These are phyloP conservation scores for Gallinago jamesoni DNA, from an alignment of 2,113 vertebrate genomes.

Conservation along the genomic window DNA sequence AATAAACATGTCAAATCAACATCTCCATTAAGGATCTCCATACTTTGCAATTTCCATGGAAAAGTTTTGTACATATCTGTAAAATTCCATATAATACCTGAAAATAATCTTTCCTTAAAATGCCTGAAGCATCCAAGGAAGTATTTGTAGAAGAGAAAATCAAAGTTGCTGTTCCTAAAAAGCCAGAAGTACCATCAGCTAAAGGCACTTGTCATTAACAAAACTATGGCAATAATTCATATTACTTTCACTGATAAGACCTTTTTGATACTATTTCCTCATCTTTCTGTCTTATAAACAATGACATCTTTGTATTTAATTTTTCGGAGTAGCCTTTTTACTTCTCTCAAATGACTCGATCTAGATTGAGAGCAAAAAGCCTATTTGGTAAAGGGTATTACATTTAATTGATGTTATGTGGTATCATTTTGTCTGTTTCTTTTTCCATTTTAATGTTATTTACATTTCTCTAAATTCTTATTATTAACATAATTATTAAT, in stretches of 20 bases:
- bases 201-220: slow-evolving; percentile 62
- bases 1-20: background rate
- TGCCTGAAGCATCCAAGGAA: slow-evolving; percentile 53
- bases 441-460: background rate
- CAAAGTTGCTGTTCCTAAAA: slow-evolving; percentile 52
- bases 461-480: background rate
- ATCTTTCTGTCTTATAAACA: background rate
- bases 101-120: background rate
- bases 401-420: background rate
- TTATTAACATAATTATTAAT: background rate
- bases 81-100: background rate
- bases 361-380: background rate
- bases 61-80: background rate
- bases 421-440: background rate
- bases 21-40: background rate
- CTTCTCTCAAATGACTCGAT: background rate
- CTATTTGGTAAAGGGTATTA: background rate
- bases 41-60: background rate
- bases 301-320: background rate
- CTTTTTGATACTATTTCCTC: background rate
- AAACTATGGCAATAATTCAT: background rate
- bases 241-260: background rate
- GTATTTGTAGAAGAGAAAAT: slow-evolving; percentile 59
- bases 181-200: slow-evolving; percentile 37
- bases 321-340: background rate